Evolutionary conservation across 1,140 invertebrate genomes (phyloP).

Genomic region (Dendrolimus punctatus): DNA sequence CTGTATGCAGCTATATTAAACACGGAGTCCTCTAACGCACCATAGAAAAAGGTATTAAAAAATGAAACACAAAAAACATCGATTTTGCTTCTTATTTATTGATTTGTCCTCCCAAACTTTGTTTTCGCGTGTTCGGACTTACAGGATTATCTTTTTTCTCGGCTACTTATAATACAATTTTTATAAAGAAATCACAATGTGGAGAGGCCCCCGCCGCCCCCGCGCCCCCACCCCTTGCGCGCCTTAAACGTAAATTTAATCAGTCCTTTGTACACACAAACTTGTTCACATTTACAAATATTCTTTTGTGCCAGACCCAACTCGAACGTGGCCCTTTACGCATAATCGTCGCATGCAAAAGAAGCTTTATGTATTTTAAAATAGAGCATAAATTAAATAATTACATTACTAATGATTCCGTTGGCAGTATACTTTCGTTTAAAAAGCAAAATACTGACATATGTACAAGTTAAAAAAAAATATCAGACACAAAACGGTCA

Average conservation of each 20-base stretch:
- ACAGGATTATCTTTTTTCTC: conserved; percentile 65
- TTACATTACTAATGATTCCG: conserved; percentile 2
- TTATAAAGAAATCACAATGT: conserved; percentile 70
- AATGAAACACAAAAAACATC: conserved; percentile 49
- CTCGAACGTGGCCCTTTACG: not conserved
- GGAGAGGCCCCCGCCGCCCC: conserved; percentile 25
- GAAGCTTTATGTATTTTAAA: too few species aligned
- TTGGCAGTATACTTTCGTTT: too few species aligned
- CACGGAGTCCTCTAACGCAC: too few species aligned
- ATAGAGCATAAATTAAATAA: not conserved
- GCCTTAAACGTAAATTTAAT: conserved; percentile 38
- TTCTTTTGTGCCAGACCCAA: not conserved
- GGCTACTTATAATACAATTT: conserved; percentile 62
- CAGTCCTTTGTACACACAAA: conserved; percentile 48
- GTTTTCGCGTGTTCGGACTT: conserved; percentile 62
- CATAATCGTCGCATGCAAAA: too few species aligned
- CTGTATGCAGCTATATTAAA: not conserved
- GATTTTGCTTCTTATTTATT: conserved; percentile 68
- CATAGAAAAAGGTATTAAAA: conserved; percentile 6
- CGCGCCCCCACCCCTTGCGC: conserved; percentile 22
- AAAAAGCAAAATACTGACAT: too few species aligned
- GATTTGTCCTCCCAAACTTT: conserved; percentile 62
- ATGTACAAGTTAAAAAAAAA: too few species aligned
- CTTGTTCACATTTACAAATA: conserved; percentile 34
- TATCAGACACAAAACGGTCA: not conserved